Conservation (phyloP, 2,888 invertebrate genomes). For the Hydriomena furcata region DNA sequence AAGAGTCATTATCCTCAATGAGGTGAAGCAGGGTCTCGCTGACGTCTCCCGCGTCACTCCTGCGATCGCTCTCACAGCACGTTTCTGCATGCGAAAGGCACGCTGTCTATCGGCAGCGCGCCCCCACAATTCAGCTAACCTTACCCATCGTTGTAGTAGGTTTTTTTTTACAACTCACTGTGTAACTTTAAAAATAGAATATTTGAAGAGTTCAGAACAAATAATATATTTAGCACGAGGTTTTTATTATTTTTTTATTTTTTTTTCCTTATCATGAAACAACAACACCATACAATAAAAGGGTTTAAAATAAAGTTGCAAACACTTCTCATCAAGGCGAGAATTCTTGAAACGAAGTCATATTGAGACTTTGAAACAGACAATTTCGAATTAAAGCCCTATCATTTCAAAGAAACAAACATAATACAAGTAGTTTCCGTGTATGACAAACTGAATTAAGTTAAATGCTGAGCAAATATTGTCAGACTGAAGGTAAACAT, state of each 20-base stretch:
- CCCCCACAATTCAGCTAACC: no score
- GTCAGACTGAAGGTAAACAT: slow-evolving; percentile 7
- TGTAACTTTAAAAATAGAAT: not conserved
- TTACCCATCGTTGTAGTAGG: not conserved
- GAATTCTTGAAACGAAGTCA: not conserved
- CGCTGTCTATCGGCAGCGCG: no score
- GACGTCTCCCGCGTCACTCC: no score
- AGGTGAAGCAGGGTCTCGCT: no score
- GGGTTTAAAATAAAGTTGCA: no score
- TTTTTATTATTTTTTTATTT: slow-evolving; percentile 1
- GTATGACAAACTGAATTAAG: slow-evolving; percentile 4
- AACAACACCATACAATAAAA: slow-evolving; percentile 12
- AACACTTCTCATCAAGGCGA: slow-evolving; percentile 1
- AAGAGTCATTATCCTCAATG: no score
- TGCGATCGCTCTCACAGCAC: no score
- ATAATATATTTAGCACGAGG: slow-evolving; percentile 14
- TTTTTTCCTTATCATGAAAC: no score
- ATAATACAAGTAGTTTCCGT: slow-evolving; percentile 12
- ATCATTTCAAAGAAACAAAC: not conserved
- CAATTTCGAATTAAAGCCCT: not conserved
- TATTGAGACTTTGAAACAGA: not conserved
- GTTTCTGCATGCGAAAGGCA: no score
- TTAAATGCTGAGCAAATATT: slow-evolving; percentile 19
- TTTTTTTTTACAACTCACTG: not conserved
- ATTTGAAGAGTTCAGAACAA: not conserved